phyloP scores from a whole-genome alignment of 2,797 vertebrate species.

The Apogon talboti region DNA sequence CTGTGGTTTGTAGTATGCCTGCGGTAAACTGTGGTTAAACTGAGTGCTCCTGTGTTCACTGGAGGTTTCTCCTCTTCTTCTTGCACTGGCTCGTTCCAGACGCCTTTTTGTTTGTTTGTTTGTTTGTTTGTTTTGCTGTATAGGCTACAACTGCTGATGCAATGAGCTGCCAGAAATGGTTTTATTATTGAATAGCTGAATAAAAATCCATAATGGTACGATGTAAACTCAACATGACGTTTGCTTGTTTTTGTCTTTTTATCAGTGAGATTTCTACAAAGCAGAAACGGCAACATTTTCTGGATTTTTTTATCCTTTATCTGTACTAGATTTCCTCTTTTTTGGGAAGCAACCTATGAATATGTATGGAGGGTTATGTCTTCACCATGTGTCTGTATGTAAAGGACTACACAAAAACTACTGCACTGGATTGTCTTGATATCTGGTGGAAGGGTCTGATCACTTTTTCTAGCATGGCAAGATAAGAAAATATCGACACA shows the following conservation, averaged over 20 bases:
- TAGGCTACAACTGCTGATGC: slow-evolving; percentile 72
- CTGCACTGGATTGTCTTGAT: too few relatives aligned
- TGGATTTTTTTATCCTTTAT: too few relatives aligned
- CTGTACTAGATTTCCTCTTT: too few relatives aligned
- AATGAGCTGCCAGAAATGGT: slow-evolving; percentile 68
- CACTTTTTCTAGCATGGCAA: too few relatives aligned
- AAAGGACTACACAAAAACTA: too few relatives aligned
- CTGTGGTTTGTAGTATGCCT: slow-evolving; percentile 59
- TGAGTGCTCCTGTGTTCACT: slow-evolving; percentile 62
- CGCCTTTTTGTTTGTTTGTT: slow-evolving; percentile 58
- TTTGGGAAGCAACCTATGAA: too few relatives aligned
- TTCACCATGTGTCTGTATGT: too few relatives aligned
- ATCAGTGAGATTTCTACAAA: not conserved
- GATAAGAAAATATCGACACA: too few relatives aligned
- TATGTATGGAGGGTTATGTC: too few relatives aligned
- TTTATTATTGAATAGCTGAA: slow-evolving; percentile 72
- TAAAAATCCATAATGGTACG: slow-evolving; percentile 71
- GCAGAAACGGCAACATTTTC: not conserved
- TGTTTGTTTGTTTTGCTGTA: slow-evolving; percentile 42
- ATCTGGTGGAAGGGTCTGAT: too few relatives aligned
- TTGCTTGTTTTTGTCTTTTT: slow-evolving; percentile 29
- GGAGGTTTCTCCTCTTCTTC: slow-evolving; percentile 55
- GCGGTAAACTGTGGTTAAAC: slow-evolving; percentile 59
- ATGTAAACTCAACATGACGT: slow-evolving; percentile 16
- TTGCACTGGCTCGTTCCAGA: slow-evolving; percentile 82